These are phyloP conservation scores for Pelecanus crispus DNA, from an alignment of 2,113 vertebrate genomes.

Conservation along the genomic window DNA sequence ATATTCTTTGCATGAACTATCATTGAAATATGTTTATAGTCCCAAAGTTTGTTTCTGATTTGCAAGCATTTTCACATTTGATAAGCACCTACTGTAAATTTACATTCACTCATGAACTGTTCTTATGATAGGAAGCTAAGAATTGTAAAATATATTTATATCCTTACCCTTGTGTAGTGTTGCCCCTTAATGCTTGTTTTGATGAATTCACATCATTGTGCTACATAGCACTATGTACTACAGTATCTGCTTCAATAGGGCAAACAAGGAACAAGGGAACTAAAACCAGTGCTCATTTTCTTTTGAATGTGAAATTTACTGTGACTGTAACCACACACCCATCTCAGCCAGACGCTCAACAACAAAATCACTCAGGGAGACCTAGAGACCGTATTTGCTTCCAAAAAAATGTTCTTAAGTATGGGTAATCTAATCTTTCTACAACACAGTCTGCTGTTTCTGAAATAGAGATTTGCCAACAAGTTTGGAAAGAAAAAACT, in stretches of 20 bases:
- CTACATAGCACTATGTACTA: not conserved
- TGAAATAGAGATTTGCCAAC: not conserved
- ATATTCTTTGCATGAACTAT: constrained; percentile 38
- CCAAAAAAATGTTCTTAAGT: not conserved
- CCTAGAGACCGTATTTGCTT: not conserved
- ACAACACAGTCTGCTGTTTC: not conserved
- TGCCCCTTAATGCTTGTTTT: constrained; percentile 54
- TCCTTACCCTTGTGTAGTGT: constrained; percentile 20
- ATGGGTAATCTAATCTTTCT: not conserved
- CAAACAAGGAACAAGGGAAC: not conserved
- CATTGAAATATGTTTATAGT: constrained; percentile 61
- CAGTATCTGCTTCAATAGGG: constrained; percentile 2
- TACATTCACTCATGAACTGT: constrained; percentile 58
- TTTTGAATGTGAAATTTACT: constrained; percentile 19
- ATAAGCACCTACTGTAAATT: constrained; percentile 75
- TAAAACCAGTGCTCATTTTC: not conserved
- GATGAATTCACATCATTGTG: constrained; percentile 60
- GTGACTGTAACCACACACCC: not conserved
- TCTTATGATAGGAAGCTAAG: constrained; percentile 52
- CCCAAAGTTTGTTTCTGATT: constrained; percentile 70
- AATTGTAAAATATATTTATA: constrained; percentile 68
- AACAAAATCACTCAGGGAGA: not conserved
- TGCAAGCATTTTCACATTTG: constrained; percentile 72
- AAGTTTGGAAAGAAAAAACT: not conserved
- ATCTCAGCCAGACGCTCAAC: not conserved